Percentiles rank a stretch among this genome's conserved stretches.
Evolutionary conservation across 2,113 vertebrate genomes (phyloP).

Genomic region (Onychostoma macrolepis): DNA sequence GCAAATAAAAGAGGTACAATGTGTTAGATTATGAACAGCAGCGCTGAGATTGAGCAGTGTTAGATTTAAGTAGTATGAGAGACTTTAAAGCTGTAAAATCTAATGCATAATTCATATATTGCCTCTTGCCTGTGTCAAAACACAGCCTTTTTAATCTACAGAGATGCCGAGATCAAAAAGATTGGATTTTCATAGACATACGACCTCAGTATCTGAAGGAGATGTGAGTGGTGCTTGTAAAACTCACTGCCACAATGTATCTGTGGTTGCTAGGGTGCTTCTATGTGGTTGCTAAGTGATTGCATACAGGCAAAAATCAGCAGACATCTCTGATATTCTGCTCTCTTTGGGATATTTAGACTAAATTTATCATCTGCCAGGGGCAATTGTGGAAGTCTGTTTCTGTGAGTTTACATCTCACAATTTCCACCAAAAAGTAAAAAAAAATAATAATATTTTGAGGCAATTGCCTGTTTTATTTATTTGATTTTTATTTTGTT

Average conservation of each 20-base stretch:
- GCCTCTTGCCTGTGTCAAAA: neutral
- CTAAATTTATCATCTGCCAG: neutral
- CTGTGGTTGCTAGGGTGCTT: neutral
- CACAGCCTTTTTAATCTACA: neutral
- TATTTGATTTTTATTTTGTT: no score
- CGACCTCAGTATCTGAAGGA: neutral
- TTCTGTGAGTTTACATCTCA: no score
- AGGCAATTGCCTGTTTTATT: no score
- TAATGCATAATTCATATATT: neutral
- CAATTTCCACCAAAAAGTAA: no score
- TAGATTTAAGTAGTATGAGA: neutral
- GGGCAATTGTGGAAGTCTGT: no score
- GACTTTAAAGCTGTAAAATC: neutral
- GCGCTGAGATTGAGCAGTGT: neutral
- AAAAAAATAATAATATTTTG: no score
- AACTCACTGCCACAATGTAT: neutral
- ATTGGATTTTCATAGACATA: neutral
- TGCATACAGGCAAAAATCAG: neutral
- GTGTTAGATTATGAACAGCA: conserved; percentile 21
- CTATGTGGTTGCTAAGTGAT: neutral
- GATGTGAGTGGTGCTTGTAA: neutral
- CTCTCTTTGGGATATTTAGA: neutral
- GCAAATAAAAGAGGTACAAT: conserved; percentile 32
- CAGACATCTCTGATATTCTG: neutral
- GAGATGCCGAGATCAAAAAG: neutral